A percentile compares a stretch with the other conserved stretches of the same genome.
phyloP scores from a whole-genome alignment of 1,140 invertebrate genomes.

The Heliconius himera region DNA sequence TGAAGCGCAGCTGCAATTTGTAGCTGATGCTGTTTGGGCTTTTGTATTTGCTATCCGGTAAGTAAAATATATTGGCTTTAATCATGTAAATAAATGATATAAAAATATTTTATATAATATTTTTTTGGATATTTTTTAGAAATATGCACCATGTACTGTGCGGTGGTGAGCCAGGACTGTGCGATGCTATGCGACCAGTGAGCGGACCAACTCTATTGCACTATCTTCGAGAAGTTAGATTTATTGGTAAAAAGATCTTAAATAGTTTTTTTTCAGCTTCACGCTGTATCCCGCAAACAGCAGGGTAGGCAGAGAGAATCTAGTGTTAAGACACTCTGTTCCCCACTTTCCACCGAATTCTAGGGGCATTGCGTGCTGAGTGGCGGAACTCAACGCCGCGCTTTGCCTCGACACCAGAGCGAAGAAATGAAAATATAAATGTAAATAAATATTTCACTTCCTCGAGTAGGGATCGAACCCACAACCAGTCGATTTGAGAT shows the following conservation, averaged over 20 bases:
- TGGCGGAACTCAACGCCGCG: no score
- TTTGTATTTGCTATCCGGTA: slow-evolving; percentile 94
- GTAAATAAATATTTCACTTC: no score
- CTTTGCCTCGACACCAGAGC: no score
- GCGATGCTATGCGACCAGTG: slow-evolving; percentile 93
- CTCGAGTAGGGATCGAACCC: no score
- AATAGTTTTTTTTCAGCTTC: not conserved
- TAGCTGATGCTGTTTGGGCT: slow-evolving; percentile 95
- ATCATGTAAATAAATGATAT: not conserved
- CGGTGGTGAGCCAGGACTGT: slow-evolving; percentile 87
- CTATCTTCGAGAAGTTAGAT: slow-evolving; percentile 89
- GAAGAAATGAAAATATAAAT: no score
- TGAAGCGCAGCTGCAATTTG: slow-evolving; percentile 95
- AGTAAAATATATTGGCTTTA: not conserved
- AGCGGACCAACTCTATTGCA: slow-evolving; percentile 92
- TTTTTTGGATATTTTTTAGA: slow-evolving; percentile 69
- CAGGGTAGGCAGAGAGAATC: no score
- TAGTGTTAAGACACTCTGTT: no score
- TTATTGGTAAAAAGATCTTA: slow-evolving; percentile 50
- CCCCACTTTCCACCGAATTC: no score
- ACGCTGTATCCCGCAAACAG: no score
- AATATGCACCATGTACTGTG: slow-evolving; percentile 93
- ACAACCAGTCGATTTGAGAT: no score
- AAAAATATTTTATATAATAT: not conserved
- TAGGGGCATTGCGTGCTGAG: no score